Evolutionary conservation across 2,797 vertebrate genomes (phyloP).

Genomic region (Falco naumanni): DNA sequence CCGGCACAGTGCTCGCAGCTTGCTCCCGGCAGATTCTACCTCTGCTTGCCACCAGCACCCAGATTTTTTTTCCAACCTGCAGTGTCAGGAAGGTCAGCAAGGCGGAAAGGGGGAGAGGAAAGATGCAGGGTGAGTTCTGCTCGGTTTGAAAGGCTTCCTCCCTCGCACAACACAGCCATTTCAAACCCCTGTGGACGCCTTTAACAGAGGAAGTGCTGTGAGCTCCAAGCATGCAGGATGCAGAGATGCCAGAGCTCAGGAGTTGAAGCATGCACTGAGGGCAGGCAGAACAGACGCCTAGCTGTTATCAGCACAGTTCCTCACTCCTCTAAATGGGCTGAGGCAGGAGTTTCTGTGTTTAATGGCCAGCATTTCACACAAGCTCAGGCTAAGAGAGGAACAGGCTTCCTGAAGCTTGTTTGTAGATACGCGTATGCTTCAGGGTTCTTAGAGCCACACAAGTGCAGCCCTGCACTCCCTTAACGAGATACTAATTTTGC

Average conservation of each 20-base stretch:
- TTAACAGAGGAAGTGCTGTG: background rate
- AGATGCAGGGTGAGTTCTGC: background rate
- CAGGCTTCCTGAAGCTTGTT: background rate
- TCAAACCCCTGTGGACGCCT: background rate
- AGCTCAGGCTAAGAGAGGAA: background rate
- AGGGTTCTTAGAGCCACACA: background rate
- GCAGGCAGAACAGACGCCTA: background rate
- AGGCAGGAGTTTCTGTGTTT: background rate
- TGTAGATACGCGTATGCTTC: background rate
- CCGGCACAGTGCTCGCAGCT: rapidly evolving
- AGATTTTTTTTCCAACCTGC: background rate
- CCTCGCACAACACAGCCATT: background rate
- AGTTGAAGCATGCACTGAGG: background rate
- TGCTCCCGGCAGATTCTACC: background rate
- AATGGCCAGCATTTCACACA: background rate
- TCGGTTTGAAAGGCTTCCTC: background rate
- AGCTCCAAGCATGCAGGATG: constrained; percentile 14
- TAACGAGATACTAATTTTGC: background rate
- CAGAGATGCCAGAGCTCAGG: background rate
- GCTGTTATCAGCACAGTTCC: background rate
- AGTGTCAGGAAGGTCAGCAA: background rate
- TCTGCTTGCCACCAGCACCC: background rate
- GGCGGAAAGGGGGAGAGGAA: background rate
- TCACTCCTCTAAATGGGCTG: background rate
- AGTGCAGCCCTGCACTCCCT: background rate